A percentile compares a stretch with the other conserved stretches of the same genome.
These are phyloP conservation scores for Colaptes auratus DNA, from an alignment of 2,113 vertebrate genomes.

Conservation along the genomic window DNA sequence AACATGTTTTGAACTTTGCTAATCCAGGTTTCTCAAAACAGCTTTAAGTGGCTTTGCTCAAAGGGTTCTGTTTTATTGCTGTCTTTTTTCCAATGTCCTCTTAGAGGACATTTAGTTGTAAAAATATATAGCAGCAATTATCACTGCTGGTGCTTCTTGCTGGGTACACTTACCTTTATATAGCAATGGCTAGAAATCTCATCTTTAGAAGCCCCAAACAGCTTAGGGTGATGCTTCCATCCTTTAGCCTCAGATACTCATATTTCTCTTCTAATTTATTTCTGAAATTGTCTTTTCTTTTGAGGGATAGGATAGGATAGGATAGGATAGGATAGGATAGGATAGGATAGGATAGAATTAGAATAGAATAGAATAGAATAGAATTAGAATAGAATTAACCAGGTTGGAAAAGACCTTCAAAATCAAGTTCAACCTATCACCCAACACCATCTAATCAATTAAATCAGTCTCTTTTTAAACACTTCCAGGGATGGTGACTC, in stretches of 20 bases:
- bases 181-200: not conserved
- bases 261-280: not conserved
- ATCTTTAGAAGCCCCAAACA: not conserved
- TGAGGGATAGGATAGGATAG: too few species aligned
- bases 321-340: too few species aligned
- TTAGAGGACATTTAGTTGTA: not conserved
- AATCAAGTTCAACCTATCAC: too few species aligned
- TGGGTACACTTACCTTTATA: not conserved
- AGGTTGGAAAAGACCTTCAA: too few species aligned
- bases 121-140: not conserved
- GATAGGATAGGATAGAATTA: too few species aligned
- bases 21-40: not conserved
- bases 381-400: too few species aligned
- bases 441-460: too few species aligned
- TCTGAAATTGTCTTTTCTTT: slow-evolving; percentile 13
- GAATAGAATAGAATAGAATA: too few species aligned
- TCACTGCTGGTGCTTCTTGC: not conserved
- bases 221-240: not conserved
- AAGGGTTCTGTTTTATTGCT: not conserved
- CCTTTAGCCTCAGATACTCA: not conserved
- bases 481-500: too few species aligned
- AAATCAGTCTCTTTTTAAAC: too few species aligned
- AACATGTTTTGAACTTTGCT: not conserved
- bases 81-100: not conserved
- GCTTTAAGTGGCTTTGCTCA: not conserved